These are phyloP conservation scores for Saxicola maurus DNA, from an alignment of 2,797 vertebrate genomes.

Conservation along the genomic window DNA sequence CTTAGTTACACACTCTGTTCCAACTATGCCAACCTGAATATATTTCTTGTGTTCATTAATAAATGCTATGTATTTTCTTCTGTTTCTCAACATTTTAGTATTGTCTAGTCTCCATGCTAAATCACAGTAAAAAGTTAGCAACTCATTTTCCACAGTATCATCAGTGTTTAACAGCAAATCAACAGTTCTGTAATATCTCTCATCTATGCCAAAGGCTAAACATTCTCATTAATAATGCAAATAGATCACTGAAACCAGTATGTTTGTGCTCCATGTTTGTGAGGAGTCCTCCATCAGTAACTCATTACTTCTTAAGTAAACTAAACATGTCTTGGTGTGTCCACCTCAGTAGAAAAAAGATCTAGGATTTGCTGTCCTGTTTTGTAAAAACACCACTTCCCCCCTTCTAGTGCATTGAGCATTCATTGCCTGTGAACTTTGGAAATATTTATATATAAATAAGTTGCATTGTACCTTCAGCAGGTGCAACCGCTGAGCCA, in stretches of 20 bases:
- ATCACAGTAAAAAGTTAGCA: neutral
- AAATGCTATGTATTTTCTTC: neutral
- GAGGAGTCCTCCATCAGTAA: neutral
- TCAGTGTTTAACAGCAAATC: neutral
- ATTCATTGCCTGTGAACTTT: neutral
- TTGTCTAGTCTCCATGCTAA: neutral
- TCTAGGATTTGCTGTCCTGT: neutral
- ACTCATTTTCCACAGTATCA: neutral
- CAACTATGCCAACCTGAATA: neutral
- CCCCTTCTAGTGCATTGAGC: neutral
- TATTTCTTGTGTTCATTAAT: neutral
- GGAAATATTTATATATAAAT: neutral
- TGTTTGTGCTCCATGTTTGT: neutral
- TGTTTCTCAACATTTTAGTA: neutral
- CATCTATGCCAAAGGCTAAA: neutral
- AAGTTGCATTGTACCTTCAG: conserved; percentile 63
- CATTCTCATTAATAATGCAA: neutral
- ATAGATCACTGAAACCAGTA: neutral
- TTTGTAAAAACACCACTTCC: neutral
- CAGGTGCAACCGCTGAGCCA: conserved; percentile 70
- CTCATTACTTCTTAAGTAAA: neutral
- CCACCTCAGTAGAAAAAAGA: neutral
- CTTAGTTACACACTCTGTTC: neutral
- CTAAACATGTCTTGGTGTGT: neutral
- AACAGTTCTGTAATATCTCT: neutral